These are phyloP conservation scores for Ceratina australensis DNA, from an alignment of 1,140 invertebrate species.

Conservation along the genomic window DNA sequence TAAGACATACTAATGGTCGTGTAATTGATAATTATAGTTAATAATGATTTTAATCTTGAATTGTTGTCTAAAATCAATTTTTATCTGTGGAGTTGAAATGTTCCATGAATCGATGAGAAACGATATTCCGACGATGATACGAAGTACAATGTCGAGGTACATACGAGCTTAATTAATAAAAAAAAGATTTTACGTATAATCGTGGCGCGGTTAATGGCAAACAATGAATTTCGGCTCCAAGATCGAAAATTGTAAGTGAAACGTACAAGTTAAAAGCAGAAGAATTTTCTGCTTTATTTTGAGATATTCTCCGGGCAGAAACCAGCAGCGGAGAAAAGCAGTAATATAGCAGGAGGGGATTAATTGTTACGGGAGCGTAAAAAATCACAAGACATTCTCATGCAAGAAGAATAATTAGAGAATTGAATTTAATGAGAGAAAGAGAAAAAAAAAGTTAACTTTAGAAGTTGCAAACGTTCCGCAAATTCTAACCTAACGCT, in stretches of 20 bases:
- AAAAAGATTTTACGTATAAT: constrained; percentile 53
- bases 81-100: constrained; percentile 71
- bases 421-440: constrained; percentile 44
- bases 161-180: constrained; percentile 63
- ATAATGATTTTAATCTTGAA: constrained; percentile 79
- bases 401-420: constrained; percentile 49
- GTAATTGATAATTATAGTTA: constrained; percentile 78
- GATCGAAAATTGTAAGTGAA: constrained; percentile 67
- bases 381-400: constrained; percentile 77
- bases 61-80: constrained; percentile 78
- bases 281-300: constrained; percentile 67
- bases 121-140: constrained; percentile 27
- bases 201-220: constrained; percentile 59
- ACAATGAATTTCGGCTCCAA: constrained; percentile 65
- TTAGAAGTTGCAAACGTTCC: constrained; percentile 54
- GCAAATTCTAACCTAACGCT: constrained; percentile 58
- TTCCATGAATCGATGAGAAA: constrained; percentile 54
- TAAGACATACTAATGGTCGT: constrained; percentile 73
- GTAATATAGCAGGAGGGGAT: constrained; percentile 69
- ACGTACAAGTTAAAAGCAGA: constrained; percentile 67
- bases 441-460: constrained; percentile 6
- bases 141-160: constrained; percentile 55
- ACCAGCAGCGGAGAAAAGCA: constrained; percentile 52
- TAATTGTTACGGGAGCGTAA: constrained; percentile 78
- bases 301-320: constrained; percentile 69